Base-by-base conservation (phyloP, 2,797 vertebrate genomes). In the Scyliorhinus canicula region DNA sequence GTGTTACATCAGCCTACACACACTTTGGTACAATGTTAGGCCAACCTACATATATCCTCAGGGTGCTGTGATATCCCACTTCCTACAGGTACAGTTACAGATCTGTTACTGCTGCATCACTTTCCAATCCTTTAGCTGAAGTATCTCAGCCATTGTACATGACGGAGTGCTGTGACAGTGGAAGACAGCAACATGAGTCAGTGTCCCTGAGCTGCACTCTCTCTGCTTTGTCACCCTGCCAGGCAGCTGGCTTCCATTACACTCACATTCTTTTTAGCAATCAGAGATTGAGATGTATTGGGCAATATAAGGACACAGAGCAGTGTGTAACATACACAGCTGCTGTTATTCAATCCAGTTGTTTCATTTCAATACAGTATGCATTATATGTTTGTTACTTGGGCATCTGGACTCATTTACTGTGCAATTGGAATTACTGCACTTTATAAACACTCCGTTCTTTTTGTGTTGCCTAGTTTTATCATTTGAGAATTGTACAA, bases 181-280 rank as follows among this genome's bases (percentile, higher is more conserved):
- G 6, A 82, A 82, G 44, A 0, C 77, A 79, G 40, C n/a, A 79
- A 6, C 0, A 40, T 79, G 77, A 28, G 26, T 35, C 85, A 88
- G 50, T 88, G 50, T 26, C 86, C 86, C 86, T 60, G 55, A 7
- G 0, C 86, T 82, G 79, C 44, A 47, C 40, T 24, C 79, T 47
- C 79, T 82, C 79, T 4, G 5, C 21, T 86, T 52, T 21, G 35
- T 60, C 16, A 14, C 55, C 4, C 52, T 6, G 16, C 28, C 31
- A 55, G 85, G 16, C 84, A 55, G 84, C 91, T 93, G 91, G 63
- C 91, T 93, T 44, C 55, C 86, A 90, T 60, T 90, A 90, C 14
- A 90, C 88, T 91, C 3, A 12, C 60, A 91, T 91, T 65, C n/a
- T 65, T 65, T 94, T 67, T 6, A 31, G 65, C 67, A 94, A 50